These are phyloP conservation scores for Diaprepes abbreviatus DNA, from an alignment of 2,888 invertebrate species.

Conservation along the genomic window DNA sequence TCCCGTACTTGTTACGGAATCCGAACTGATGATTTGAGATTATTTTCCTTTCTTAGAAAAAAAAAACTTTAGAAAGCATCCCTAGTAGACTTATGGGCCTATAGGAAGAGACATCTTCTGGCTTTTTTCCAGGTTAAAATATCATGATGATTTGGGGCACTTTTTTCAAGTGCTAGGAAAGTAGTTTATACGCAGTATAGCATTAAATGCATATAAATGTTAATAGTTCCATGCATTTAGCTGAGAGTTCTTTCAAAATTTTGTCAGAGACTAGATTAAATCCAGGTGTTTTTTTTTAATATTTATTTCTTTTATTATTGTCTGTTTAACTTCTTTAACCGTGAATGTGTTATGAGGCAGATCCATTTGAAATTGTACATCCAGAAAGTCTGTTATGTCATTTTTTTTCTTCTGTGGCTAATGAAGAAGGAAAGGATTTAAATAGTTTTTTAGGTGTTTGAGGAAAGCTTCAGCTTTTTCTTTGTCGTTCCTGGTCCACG, in stretches of 20 bases:
- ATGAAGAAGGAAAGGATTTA: background rate
- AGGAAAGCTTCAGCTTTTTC: background rate
- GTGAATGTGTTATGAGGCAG: background rate
- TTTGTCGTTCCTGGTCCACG: background rate
- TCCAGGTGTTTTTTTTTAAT: slow-evolving; percentile 27
- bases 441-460: background rate
- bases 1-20: slow-evolving; percentile 17
- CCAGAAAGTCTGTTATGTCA: background rate
- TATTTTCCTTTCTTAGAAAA: slow-evolving; percentile 25
- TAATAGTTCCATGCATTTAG: slow-evolving; percentile 29
- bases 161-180: slow-evolving; percentile 3
- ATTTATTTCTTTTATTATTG: background rate
- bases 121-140: slow-evolving; percentile 3
- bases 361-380: background rate
- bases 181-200: slow-evolving; percentile 1
- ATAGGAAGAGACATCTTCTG: background rate
- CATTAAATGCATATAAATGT: slow-evolving; percentile 23
- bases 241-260: slow-evolving; percentile 26
- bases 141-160: slow-evolving; percentile 33
- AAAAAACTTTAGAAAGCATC: slow-evolving; percentile 28
- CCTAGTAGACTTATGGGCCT: background rate
- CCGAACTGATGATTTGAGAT: background rate
- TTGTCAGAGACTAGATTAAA: slow-evolving; percentile 24
- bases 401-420: background rate
- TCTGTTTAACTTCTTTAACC: background rate